Base-by-base conservation (phyloP, 2,113 vertebrate species). In the Cynoglossus semilaevis region DNA sequence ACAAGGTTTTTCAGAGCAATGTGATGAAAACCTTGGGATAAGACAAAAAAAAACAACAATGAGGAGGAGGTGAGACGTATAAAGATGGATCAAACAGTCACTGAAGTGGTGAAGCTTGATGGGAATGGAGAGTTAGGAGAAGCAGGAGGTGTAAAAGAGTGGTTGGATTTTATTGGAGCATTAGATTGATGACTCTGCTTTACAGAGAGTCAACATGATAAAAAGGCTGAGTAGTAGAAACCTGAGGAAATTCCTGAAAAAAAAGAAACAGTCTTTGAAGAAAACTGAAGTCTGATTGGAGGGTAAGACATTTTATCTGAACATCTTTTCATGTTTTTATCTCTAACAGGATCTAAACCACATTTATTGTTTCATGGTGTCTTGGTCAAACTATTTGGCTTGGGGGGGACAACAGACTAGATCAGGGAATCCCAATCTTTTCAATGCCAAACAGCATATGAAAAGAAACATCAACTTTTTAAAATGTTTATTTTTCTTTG, bases 121-220 rank as follows among this genome's bases (percentile, higher is more conserved):
- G 73, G 69, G 81, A 84, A 68, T 51, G 82, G 79, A 70, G 56
- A 58, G 68, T 63, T 48, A 61, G 22, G 52, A 58, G 68, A 64
- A 61, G 72, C 71, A 74, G 79, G 62, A 72, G 73, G 81, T 67
- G 74, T 75, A 63, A 66, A 81, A 82, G 79, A 84, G 79, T 65
- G 70, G 76, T 62, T 77, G 76, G 81, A 70, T 81, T 81, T 62
- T 59, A 72, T 67, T 70, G 67, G 76, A 87, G 80, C 77, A 36
- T 78, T 70, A 84, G 83, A 85, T 84, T 89, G 86, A 88, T 87
- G 84, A 74, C 71, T 69, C 62, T 61, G 61, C 70, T 79, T 50
- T 51, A 42, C 76, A 64, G 44, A 56, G 45, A 50, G 58, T 64
- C 42, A 63, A 80, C 82, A 82, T 70, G 69, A 68, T 4, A 11